These are phyloP conservation scores for Pristionchus mayeri DNA, from an alignment of 2,888 invertebrate genomes.

Conservation along the genomic window DNA sequence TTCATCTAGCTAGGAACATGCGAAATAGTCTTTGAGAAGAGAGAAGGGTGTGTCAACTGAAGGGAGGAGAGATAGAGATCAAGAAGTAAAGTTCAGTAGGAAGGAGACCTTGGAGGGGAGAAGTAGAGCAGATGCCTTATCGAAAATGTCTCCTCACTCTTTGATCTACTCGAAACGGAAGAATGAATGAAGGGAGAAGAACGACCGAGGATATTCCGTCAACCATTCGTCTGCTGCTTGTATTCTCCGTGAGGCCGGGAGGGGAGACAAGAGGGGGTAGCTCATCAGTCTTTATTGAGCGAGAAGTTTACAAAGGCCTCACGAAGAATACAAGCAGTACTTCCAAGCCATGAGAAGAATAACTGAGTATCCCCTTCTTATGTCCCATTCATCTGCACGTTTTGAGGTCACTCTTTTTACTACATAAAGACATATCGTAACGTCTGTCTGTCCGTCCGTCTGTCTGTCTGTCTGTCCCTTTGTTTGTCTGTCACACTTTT, in stretches of 20 bases:
- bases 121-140: slow-evolving; percentile 39
- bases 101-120: slow-evolving; percentile 9
- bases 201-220: background rate
- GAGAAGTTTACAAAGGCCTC: too few relatives aligned
- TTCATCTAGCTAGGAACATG: background rate
- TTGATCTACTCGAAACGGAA: slow-evolving; percentile 23
- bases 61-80: background rate
- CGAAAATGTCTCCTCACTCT: background rate
- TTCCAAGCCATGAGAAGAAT: too few relatives aligned
- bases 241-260: too few relatives aligned
- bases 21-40: background rate
- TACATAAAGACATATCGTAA: too few relatives aligned
- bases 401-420: background rate
- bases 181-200: background rate
- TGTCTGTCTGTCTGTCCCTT: too few relatives aligned
- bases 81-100: slow-evolving; percentile 26
- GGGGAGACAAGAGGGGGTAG: too few relatives aligned
- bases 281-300: too few relatives aligned
- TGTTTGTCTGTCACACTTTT: too few relatives aligned
- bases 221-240: too few relatives aligned
- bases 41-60: background rate
- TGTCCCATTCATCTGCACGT: background rate
- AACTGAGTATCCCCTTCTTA: too few relatives aligned
- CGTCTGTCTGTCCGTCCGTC: too few relatives aligned
- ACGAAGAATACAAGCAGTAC: too few relatives aligned